phyloP scores from a whole-genome alignment of 2,888 invertebrate species.

The Atrina japonica region DNA sequence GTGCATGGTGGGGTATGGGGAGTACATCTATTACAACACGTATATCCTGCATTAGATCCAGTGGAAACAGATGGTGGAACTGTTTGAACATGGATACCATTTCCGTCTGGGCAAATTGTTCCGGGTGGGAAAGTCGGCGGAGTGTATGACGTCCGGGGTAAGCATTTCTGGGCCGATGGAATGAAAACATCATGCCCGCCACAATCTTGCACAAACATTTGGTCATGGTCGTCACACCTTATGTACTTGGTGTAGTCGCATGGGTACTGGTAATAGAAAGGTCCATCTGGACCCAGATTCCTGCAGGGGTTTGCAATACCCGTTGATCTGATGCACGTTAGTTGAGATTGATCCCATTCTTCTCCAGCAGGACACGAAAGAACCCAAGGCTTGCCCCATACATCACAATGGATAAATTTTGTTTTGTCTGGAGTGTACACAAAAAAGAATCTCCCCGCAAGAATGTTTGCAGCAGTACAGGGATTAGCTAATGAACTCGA shows the following conservation, averaged over 20 bases:
- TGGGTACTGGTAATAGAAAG: conserved; percentile 48
- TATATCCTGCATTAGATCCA: conserved; percentile 18
- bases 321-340: conserved; percentile 51
- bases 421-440: conserved; percentile 44
- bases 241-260: conserved; percentile 58
- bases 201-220: conserved; percentile 46
- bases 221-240: conserved; percentile 56
- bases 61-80: neutral
- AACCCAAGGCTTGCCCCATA: conserved; percentile 63
- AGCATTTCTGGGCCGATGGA: conserved; percentile 45
- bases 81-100: neutral
- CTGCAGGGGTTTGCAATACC: conserved; percentile 45
- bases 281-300: conserved; percentile 36
- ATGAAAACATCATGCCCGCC: conserved; percentile 48
- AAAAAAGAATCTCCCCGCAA: conserved; percentile 56
- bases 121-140: conserved; percentile 7
- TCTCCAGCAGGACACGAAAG: conserved; percentile 51
- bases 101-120: conserved; percentile 14
- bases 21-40: conserved; percentile 25
- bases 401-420: conserved; percentile 65
- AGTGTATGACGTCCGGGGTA: conserved; percentile 35
- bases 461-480: conserved; percentile 49
- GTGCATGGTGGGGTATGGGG: conserved; percentile 51
- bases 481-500: conserved; percentile 44
- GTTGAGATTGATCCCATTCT: conserved; percentile 59